phyloP scores from a whole-genome alignment of 2,113 vertebrate genomes.

The Nibea coibor region DNA sequence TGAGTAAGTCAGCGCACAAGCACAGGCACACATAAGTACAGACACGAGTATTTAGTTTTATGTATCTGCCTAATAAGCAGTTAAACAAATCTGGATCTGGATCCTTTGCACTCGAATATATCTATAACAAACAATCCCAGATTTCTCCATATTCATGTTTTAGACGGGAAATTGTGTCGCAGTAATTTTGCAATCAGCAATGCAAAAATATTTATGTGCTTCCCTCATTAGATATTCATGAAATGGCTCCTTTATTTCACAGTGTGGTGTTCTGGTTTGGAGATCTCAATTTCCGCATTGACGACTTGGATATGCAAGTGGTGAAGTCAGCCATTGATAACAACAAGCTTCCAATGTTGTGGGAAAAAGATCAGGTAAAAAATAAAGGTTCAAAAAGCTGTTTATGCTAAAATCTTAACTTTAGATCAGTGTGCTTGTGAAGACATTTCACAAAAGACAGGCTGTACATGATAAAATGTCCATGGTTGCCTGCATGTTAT shows the following conservation, averaged over 20 bases:
- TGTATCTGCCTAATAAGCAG: background rate
- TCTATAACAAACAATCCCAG: background rate
- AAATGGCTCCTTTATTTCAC: constrained; percentile 33
- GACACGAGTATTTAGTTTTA: background rate
- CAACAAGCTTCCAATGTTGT: constrained; percentile 89
- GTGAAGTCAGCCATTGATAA: constrained; percentile 95
- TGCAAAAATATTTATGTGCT: background rate
- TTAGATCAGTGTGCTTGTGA: background rate
- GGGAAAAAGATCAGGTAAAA: constrained; percentile 97
- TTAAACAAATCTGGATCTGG: background rate
- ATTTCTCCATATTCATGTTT: background rate
- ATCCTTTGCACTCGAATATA: background rate
- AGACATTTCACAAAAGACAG: constrained; percentile 9
- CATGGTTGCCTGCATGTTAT: background rate
- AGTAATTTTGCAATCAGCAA: background rate
- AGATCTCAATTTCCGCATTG: constrained; percentile 97
- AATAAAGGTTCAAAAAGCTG: background rate
- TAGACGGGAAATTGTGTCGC: background rate
- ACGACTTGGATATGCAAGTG: constrained; percentile 93
- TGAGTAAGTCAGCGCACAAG: constrained; percentile 84
- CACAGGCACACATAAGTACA: background rate
- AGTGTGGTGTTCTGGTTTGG: constrained; percentile 99
- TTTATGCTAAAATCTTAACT: background rate
- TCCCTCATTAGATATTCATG: background rate
- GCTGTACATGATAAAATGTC: background rate